Evolutionary conservation across 2,888 invertebrate genomes (phyloP), one percentile per base, ranked within the genome.

Genomic region (Idaea straminata): DNA sequence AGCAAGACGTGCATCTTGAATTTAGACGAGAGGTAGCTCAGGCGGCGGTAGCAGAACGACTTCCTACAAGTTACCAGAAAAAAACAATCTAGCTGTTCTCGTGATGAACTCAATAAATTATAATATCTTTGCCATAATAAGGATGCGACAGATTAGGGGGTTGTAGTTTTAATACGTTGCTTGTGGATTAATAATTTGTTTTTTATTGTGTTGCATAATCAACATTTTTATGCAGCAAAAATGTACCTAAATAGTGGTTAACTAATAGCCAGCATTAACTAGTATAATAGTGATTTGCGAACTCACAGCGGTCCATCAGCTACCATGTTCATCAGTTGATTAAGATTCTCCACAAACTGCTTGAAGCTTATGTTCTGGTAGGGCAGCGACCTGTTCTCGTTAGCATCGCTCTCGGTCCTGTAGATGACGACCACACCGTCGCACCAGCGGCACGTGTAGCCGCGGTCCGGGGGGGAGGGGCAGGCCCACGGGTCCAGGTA

Each of bases 291-390:
- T 25, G 10, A 0, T 7, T 47, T 6, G 7, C 47, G 25, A 35
- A 95, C 96, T 95, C 88, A 98, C 96, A 99, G 88, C 10, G 99
- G 99, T 63, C 99, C 99, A 92, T 99, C 98, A 60, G 97, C 96
- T 74, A 98, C 97, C 96, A 99, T 97, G 64, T 95, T 95, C 79
- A 97, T 97, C 84, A 99, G 94, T 35, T 95, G 90, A 75, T 95
- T 95, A 94, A 98, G 96, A 79, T 98, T 98, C 47, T 94, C 94
- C 5, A 97, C 95, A 83, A 96, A 99, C 65, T 95, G 95, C 36
- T 93, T 93, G 75, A 97, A 94, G 77, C 96, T 94, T 0, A 97
- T 95, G 82, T 95, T 96, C 0, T 93, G 88, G 83, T 95, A 97
- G 34, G 96, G 94, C 57, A 96, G 82, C 0, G 95, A 93, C 61